Conservation (phyloP, 2,888 invertebrate species). For the Ischnura elegans region DNA sequence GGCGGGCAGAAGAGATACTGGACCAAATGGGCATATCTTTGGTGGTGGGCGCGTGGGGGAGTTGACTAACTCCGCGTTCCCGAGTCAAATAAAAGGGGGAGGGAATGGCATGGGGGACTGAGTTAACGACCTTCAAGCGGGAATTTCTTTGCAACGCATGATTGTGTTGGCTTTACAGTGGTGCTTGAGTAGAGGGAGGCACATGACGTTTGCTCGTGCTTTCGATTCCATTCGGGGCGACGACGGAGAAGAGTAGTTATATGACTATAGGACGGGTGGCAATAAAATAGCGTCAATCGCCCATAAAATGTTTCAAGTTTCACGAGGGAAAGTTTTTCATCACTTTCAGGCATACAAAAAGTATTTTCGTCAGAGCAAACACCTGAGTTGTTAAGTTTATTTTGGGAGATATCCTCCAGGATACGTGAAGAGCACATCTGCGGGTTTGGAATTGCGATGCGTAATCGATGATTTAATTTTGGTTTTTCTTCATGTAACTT, state of each 20-base stretch:
- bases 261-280: background rate
- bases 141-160: background rate
- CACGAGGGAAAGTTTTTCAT: background rate
- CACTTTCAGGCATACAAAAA: background rate
- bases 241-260: background rate
- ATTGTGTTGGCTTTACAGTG: slow-evolving; percentile 29
- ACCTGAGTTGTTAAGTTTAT: too few species aligned
- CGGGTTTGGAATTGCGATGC: too few species aligned
- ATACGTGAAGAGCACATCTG: too few species aligned
- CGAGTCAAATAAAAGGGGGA: background rate
- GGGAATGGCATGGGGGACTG: background rate
- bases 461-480: too few species aligned
- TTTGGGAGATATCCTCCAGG: too few species aligned
- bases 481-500: too few species aligned
- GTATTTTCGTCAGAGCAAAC: too few species aligned
- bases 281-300: background rate
- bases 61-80: background rate
- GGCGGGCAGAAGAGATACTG: background rate
- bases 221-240: background rate
- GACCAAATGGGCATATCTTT: slow-evolving; percentile 47
- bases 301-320: slow-evolving; percentile 8
- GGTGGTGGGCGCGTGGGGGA: background rate
- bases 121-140: slow-evolving; percentile 37
- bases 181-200: background rate
- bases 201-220: background rate